phyloP scores from a whole-genome alignment of 2,888 invertebrate species.

The Zhuqinia jingwanae region DNA sequence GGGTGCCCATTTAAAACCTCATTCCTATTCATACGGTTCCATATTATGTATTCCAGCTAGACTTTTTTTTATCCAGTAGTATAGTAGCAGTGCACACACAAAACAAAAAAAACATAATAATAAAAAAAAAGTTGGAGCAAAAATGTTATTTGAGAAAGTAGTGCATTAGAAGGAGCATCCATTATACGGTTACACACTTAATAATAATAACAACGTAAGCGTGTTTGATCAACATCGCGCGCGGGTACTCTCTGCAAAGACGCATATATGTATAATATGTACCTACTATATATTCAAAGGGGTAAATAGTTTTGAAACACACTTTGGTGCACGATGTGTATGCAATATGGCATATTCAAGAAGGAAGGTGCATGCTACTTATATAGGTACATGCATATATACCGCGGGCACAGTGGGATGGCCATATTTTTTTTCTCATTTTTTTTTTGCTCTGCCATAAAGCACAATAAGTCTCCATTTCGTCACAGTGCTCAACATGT shows the following conservation, averaged over 20 bases:
- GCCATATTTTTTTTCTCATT: constrained; percentile 10
- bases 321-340: background rate
- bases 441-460: too few species aligned
- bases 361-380: background rate
- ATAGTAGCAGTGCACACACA: background rate
- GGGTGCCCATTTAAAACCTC: constrained; percentile 65
- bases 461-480: background rate
- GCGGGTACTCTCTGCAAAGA: background rate
- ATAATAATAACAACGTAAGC: constrained; percentile 23
- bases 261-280: too few species aligned
- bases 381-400: background rate
- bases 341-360: background rate
- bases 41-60: constrained; percentile 46
- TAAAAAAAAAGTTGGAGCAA: background rate
- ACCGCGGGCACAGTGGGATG: constrained; percentile 24
- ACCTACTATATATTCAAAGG: constrained; percentile 26
- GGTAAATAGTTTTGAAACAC: background rate
- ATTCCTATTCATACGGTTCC: constrained; percentile 61
- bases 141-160: constrained; percentile 49
- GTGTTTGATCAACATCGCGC: constrained; percentile 47
- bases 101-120: background rate
- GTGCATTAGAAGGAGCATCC: constrained; percentile 58
- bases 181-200: constrained; percentile 42
- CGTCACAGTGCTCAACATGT: background rate
- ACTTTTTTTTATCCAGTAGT: too few species aligned